A percentile compares a stretch with the other conserved stretches of the same genome.
These are phyloP conservation scores for Anabacerthia variegaticeps DNA, from an alignment of 2,797 vertebrate species.

Conservation along the genomic window DNA sequence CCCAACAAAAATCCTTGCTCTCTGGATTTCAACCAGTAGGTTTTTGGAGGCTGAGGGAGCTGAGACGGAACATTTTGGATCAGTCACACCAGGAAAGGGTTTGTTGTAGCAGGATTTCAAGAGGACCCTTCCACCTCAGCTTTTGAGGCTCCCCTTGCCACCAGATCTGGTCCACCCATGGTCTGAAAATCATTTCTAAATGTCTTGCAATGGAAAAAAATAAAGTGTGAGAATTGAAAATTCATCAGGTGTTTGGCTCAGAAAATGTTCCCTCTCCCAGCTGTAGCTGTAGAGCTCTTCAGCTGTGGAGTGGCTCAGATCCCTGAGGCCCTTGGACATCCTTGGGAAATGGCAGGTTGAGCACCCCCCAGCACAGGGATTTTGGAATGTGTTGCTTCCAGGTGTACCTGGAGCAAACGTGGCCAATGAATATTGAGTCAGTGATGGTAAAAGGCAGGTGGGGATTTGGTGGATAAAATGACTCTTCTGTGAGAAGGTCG, in stretches of 20 bases:
- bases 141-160: not conserved
- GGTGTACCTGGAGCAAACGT: not conserved
- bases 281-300: not conserved
- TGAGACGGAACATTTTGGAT: not conserved
- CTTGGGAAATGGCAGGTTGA: not conserved
- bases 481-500: not conserved
- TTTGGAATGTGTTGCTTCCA: not conserved
- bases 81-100: not conserved
- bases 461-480: not conserved
- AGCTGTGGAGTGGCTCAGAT: not conserved
- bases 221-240: not conserved
- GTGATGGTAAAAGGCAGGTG: not conserved
- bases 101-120: not conserved
- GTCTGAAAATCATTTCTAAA: not conserved
- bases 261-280: not conserved
- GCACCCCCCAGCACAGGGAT: rapidly evolving
- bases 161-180: not conserved
- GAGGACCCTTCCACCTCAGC: not conserved
- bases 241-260: not conserved
- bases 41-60: not conserved
- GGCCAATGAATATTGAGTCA: not conserved
- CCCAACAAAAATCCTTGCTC: not conserved
- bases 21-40: not conserved
- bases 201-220: not conserved
- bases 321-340: not conserved